Conservation (phyloP, 1,140 invertebrate genomes). For the Macrocentrus cingulum region DNA sequence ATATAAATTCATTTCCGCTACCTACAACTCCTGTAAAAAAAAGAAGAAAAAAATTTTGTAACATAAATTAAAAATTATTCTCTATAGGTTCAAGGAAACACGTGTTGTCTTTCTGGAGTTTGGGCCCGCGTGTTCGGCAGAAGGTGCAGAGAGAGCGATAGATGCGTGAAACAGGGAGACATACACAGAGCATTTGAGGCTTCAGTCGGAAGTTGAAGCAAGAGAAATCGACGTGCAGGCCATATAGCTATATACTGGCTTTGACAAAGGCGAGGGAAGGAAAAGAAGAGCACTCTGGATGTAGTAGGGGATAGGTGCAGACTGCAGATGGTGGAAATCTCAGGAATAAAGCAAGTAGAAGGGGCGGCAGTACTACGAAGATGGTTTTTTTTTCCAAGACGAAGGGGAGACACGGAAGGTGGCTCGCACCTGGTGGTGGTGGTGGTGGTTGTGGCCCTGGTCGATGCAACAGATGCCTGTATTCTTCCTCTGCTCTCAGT, state of each 20-base stretch:
- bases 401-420: conserved; percentile 45
- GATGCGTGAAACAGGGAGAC: not conserved
- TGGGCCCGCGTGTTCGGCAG: not conserved
- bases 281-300: conserved; percentile 11
- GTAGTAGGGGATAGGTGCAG: conserved; percentile 28
- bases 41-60: too few species aligned
- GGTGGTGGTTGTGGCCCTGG: too few species aligned
- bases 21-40: too few species aligned
- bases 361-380: conserved; percentile 19
- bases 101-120: too few species aligned
- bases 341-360: conserved; percentile 42
- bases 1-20: too few species aligned
- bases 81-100: too few species aligned
- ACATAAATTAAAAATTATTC: too few species aligned
- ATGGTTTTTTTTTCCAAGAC: conserved; percentile 36
- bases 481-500: conserved; percentile 19
- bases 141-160: not conserved
- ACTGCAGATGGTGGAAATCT: conserved; percentile 57
- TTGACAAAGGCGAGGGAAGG: conserved; percentile 10
- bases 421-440: conserved; percentile 51
- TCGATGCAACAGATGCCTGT: conserved; percentile 34
- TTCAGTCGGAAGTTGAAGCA: too few species aligned
- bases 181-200: conserved; percentile 1
- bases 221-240: not conserved
- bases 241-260: too few species aligned